Percentiles rank a stretch among this genome's conserved stretches.
phyloP scores from a whole-genome alignment of 2,888 invertebrate species.

The Cepaea hortensis region DNA sequence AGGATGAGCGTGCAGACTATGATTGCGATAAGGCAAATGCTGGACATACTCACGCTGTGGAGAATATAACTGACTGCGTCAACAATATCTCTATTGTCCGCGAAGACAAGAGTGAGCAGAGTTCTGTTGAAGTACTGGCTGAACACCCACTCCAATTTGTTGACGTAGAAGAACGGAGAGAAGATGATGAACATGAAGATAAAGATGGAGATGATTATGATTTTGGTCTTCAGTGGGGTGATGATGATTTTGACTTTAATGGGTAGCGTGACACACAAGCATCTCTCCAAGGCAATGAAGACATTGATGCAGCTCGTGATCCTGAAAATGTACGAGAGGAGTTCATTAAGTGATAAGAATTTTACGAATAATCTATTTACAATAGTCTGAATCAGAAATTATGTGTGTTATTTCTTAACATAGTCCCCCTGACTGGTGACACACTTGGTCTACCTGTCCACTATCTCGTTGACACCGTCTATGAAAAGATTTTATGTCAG shows the following conservation, averaged over 20 bases:
- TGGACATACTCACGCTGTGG: background rate
- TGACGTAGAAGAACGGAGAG: conserved; percentile 9
- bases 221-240: conserved; percentile 11
- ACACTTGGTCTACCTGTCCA: too few species aligned
- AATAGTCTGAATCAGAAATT: too few species aligned
- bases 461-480: too few species aligned
- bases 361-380: too few species aligned
- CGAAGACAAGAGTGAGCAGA: background rate
- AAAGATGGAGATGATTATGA: conserved; percentile 15
- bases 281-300: conserved; percentile 30
- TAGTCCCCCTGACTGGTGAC: too few species aligned
- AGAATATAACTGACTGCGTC: background rate
- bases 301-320: background rate
- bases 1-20: conserved; percentile 17
- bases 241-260: conserved; percentile 16
- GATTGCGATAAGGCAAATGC: background rate
- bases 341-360: too few species aligned
- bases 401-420: too few species aligned
- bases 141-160: background rate
- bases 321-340: background rate
- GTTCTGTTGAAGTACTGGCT: background rate
- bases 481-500: too few species aligned
- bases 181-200: conserved; percentile 4
- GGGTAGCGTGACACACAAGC: conserved; percentile 11
- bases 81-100: background rate